Evolutionary conservation across 2,888 invertebrate species (phyloP).

Genomic region (Hydraecia micacea): DNA sequence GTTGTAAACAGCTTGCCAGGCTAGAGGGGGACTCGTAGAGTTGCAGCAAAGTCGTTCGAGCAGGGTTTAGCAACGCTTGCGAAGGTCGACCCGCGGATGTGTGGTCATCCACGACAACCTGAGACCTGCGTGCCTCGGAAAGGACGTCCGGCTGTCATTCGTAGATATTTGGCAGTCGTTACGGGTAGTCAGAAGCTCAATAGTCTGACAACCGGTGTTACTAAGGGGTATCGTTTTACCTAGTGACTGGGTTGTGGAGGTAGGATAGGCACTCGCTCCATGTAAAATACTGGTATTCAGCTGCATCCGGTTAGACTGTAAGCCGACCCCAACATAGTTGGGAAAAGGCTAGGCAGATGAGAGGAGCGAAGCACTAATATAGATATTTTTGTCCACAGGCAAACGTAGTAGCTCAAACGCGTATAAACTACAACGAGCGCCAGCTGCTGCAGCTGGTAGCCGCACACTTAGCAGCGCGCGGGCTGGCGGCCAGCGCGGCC

Average conservation of each 20-base stretch:
- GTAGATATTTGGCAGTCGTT: background rate
- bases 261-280: no score
- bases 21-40: background rate
- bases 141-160: background rate
- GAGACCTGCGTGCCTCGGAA: background rate
- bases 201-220: no score
- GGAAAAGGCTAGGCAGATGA: background rate
- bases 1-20: background rate
- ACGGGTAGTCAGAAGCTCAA: background rate
- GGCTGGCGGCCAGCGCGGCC: constrained; percentile 93
- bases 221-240: no score
- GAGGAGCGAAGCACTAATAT: no score
- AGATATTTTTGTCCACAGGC: constrained; percentile 88
- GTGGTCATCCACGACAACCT: background rate
- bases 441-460: constrained; percentile 98
- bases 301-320: no score
- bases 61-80: background rate
- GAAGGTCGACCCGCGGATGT: background rate
- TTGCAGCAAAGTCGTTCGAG: background rate
- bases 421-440: constrained; percentile 98
- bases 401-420: constrained; percentile 98
- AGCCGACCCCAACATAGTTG: background rate
- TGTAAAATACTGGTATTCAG: no score
- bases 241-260: background rate
- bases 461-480: constrained; percentile 95